Evolutionary conservation across 2,888 invertebrate genomes (phyloP).

Genomic region (Creontiades dilutus): DNA sequence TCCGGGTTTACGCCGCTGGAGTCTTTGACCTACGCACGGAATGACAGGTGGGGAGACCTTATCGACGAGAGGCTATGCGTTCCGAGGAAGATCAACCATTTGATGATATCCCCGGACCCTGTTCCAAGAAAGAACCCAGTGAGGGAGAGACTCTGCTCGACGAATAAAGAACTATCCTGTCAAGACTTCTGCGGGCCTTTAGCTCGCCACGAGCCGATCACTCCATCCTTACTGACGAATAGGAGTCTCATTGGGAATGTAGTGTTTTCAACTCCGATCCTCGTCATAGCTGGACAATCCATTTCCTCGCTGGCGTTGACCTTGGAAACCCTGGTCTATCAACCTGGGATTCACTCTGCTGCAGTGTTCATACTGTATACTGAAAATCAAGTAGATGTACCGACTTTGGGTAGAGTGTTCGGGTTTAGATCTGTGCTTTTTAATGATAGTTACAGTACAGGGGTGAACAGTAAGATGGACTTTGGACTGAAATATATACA

Average conservation of each 20-base stretch:
- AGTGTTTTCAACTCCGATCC: slow-evolving; percentile 77
- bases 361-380: slow-evolving; percentile 76
- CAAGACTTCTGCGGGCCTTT: slow-evolving; percentile 74
- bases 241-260: slow-evolving; percentile 76
- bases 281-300: slow-evolving; percentile 76
- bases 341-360: slow-evolving; percentile 80
- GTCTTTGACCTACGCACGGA: slow-evolving; percentile 77
- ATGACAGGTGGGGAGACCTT: slow-evolving; percentile 77
- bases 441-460: slow-evolving; percentile 71
- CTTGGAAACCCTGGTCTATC: slow-evolving; percentile 79
- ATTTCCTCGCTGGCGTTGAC: slow-evolving; percentile 74
- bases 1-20: slow-evolving; percentile 80
- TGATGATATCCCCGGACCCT: slow-evolving; percentile 78
- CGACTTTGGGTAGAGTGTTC: slow-evolving; percentile 75
- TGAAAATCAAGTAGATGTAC: slow-evolving; percentile 73
- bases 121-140: slow-evolving; percentile 78
- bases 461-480: slow-evolving; percentile 73
- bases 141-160: slow-evolving; percentile 79
- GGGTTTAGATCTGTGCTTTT: slow-evolving; percentile 75
- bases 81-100: slow-evolving; percentile 78
- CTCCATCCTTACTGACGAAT: slow-evolving; percentile 76
- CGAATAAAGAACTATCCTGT: slow-evolving; percentile 72
- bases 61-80: slow-evolving; percentile 80
- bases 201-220: slow-evolving; percentile 75
- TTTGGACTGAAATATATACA: slow-evolving; percentile 74